These are phyloP conservation scores for Ectemnius lituratus DNA, from an alignment of 2,888 invertebrate species.

Conservation along the genomic window DNA sequence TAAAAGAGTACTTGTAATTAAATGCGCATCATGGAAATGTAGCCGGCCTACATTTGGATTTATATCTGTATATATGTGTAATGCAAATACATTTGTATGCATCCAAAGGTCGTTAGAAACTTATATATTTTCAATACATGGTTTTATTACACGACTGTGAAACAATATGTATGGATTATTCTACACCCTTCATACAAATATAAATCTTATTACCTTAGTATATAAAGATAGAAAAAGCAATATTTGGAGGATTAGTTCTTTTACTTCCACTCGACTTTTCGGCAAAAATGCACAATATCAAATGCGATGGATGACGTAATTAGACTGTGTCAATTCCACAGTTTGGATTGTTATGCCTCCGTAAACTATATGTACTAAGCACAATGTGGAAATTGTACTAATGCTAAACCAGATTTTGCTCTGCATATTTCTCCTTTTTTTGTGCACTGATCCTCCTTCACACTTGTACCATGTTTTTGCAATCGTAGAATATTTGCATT, in stretches of 20 bases:
- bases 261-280: background rate
- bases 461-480: conserved; percentile 34
- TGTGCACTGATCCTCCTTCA: conserved; percentile 40
- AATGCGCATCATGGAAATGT: background rate
- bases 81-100: conserved; percentile 31
- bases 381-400: background rate
- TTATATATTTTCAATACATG: conserved; percentile 40
- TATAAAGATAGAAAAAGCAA: conserved; percentile 59
- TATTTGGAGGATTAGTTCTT: conserved; percentile 32
- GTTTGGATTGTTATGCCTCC: no score
- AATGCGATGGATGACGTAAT: background rate
- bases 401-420: background rate
- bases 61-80: conserved; percentile 14
- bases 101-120: conserved; percentile 37
- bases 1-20: no score
- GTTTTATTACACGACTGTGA: conserved; percentile 49
- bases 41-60: conserved; percentile 5
- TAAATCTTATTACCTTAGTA: conserved; percentile 46
- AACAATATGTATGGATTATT: conserved; percentile 43
- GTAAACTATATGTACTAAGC: background rate
- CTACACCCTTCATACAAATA: conserved; percentile 51
- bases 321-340: background rate
- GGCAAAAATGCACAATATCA: background rate
- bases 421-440: conserved; percentile 29
- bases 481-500: conserved; percentile 41